Conservation (phyloP, 2,797 vertebrate species). For the Takifugu rubripes region DNA sequence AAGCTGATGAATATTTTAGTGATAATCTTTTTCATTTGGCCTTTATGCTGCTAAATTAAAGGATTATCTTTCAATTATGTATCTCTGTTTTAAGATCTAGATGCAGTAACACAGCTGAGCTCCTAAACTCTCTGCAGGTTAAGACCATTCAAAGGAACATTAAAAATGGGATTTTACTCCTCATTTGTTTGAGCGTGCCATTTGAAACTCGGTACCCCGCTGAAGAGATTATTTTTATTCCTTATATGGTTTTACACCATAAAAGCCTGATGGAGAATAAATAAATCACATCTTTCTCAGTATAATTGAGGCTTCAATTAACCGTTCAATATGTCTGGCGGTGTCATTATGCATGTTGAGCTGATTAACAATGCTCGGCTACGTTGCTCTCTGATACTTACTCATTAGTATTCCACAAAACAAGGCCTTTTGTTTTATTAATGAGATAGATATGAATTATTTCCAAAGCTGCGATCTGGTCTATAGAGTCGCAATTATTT, state of each 20-base stretch:
- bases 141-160: too few relatives aligned
- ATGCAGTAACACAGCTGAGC: too few relatives aligned
- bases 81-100: slow-evolving; percentile 1
- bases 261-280: too few relatives aligned
- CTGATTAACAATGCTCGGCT: slow-evolving; percentile 9
- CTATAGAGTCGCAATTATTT: not conserved
- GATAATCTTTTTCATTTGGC: slow-evolving; percentile 20
- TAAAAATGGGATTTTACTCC: not conserved
- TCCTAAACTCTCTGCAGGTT: too few relatives aligned
- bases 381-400: slow-evolving; percentile 5
- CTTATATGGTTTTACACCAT: too few relatives aligned
- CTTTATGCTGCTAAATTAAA: slow-evolving; percentile 28
- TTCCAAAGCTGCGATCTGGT: not conserved
- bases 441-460: slow-evolving; percentile 11
- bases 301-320: not conserved
- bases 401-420: slow-evolving; percentile 25
- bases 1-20: slow-evolving; percentile 22
- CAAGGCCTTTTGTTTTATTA: slow-evolving; percentile 18
- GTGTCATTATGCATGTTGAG: slow-evolving; percentile 13
- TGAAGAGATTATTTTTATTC: too few relatives aligned
- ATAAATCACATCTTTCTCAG: too few relatives aligned
- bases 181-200: not conserved
- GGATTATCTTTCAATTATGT: slow-evolving; percentile 44
- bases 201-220: too few relatives aligned
- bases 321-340: slow-evolving; percentile 8